Conservation (phyloP, 2,888 invertebrate genomes). For the Portevinia maculata region DNA sequence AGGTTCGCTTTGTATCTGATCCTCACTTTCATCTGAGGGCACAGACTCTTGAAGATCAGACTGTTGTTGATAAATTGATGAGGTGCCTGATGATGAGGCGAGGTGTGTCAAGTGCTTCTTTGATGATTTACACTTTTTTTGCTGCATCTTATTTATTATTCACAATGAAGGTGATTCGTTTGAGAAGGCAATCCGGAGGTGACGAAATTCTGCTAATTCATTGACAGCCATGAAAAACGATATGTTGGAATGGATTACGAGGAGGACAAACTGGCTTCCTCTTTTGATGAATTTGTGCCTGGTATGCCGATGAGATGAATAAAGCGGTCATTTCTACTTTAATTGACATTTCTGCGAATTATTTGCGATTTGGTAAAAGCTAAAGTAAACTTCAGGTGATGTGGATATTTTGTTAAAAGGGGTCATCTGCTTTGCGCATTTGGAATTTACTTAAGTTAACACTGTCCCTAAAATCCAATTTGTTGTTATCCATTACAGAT, state of each 20-base stretch:
- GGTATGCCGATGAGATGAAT: not conserved
- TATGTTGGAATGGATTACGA: not conserved
- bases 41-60: conserved; percentile 55
- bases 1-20: conserved; percentile 55
- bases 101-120: conserved; percentile 74
- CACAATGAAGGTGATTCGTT: conserved; percentile 39
- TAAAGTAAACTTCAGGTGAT: not conserved
- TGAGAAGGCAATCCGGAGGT: conserved; percentile 32
- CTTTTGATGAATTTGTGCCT: conserved; percentile 9
- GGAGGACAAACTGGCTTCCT: conserved; percentile 12
- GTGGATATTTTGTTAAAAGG: not conserved
- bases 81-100: conserved; percentile 67
- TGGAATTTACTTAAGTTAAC: not conserved
- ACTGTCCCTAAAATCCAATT: not conserved
- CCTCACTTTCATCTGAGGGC: conserved; percentile 63
- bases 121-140: conserved; percentile 59
- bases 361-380: not conserved
- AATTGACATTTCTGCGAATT: conserved; percentile 14
- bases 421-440: not conserved
- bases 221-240: conserved; percentile 13
- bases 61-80: conserved; percentile 72
- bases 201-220: conserved; percentile 66
- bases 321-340: conserved; percentile 5
- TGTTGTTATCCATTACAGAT: not conserved
- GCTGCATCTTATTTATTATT: conserved; percentile 47